A percentile compares a stretch with the other conserved stretches of the same genome.
Conservation (phyloP, 2,888 invertebrate species). For the Sisyra nigra region DNA sequence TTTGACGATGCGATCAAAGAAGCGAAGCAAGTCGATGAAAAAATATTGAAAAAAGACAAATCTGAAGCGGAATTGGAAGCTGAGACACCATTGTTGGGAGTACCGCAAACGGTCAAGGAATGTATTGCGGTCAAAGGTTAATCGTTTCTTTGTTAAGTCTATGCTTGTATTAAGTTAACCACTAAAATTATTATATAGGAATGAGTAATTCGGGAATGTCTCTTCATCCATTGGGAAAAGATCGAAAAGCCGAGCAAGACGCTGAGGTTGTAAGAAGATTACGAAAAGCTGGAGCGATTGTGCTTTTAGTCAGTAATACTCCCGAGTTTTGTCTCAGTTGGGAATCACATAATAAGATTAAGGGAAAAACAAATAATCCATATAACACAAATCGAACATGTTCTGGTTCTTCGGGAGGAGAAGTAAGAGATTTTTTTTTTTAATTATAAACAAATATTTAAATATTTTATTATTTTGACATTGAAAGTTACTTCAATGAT, state of each 20-base stretch:
- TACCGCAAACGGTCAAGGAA: slow-evolving; percentile 72
- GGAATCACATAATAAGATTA: slow-evolving; percentile 40
- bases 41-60: not conserved
- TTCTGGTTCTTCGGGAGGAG: slow-evolving; percentile 48
- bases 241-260: slow-evolving; percentile 29
- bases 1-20: slow-evolving; percentile 46
- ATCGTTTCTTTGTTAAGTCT: slow-evolving; percentile 11
- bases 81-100: slow-evolving; percentile 50
- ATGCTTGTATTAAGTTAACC: no score
- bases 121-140: slow-evolving; percentile 61
- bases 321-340: slow-evolving; percentile 44
- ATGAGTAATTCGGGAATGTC: slow-evolving; percentile 20
- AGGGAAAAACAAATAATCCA: slow-evolving; percentile 43
- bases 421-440: slow-evolving; percentile 20
- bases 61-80: not conserved
- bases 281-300: slow-evolving; percentile 39
- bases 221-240: slow-evolving; percentile 13
- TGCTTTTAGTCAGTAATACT: slow-evolving; percentile 43
- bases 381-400: slow-evolving; percentile 38
- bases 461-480: no score
- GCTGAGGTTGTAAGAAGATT: slow-evolving; percentile 32
- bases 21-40: slow-evolving; percentile 38
- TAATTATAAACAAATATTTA: no score
- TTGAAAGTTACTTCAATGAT: no score
- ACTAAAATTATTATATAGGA: no score